phyloP scores from a whole-genome alignment of 2,797 vertebrate species.

The Lagorchestes hirsutus region DNA sequence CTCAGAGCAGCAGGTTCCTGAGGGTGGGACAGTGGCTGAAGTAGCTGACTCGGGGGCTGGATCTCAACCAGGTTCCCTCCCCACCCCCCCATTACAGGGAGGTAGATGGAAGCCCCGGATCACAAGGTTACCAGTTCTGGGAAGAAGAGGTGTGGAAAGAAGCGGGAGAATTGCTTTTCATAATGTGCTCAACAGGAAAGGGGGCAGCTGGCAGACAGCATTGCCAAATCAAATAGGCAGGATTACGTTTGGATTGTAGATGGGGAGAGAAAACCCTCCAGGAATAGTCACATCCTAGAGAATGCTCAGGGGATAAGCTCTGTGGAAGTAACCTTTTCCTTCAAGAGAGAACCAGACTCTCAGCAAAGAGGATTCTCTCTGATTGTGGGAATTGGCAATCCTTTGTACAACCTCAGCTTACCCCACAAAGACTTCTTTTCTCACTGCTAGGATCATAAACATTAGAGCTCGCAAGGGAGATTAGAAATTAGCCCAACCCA shows the following conservation, averaged over 20 bases:
- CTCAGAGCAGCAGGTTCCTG: rapidly evolving
- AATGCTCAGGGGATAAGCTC: background rate
- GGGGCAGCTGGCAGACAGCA: background rate
- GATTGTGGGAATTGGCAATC: background rate
- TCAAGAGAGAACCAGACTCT: constrained; percentile 16
- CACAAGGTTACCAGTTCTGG: background rate
- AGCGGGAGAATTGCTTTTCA: background rate
- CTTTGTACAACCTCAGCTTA: background rate
- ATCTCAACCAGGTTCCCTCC: background rate
- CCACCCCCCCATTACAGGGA: constrained; percentile 15
- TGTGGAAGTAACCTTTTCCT: constrained; percentile 31
- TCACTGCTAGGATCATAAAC: background rate
- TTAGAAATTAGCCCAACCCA: background rate
- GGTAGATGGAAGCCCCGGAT: background rate
- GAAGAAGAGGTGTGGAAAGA: background rate
- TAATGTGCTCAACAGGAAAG: background rate
- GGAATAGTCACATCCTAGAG: background rate
- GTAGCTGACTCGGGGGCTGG: background rate
- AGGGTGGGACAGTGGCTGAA: background rate
- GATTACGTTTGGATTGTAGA: background rate
- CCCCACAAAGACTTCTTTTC: background rate
- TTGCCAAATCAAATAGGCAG: background rate
- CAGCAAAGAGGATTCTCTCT: constrained; percentile 27
- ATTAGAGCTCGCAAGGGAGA: background rate
- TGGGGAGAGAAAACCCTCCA: background rate